phyloP scores from a whole-genome alignment of 2,888 invertebrate species.

The Hydropsyche betteni region DNA sequence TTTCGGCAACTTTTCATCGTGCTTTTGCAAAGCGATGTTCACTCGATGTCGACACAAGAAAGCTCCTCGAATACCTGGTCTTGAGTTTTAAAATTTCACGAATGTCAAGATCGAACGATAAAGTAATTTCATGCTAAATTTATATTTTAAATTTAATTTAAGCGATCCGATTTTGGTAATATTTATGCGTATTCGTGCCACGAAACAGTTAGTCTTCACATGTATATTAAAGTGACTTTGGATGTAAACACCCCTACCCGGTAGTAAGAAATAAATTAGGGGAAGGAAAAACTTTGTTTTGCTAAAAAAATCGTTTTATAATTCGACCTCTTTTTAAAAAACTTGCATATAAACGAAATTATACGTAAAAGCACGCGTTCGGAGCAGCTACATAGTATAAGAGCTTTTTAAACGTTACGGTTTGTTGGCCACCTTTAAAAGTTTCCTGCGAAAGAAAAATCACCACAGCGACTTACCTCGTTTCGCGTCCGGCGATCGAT shows the following conservation, averaged over 20 bases:
- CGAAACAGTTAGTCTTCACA: conserved; percentile 8
- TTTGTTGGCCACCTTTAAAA: conserved; percentile 24
- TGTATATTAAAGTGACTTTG: conserved; percentile 8
- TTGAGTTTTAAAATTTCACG: too few relatives aligned
- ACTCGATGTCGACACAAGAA: too few relatives aligned
- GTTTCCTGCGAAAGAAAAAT: conserved; percentile 19
- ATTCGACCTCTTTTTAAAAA: conserved; percentile 12
- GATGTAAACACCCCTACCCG: background rate
- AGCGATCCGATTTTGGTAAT: too few relatives aligned
- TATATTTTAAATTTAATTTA: too few relatives aligned
- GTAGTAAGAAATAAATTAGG: conserved; percentile 11
- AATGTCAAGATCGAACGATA: too few relatives aligned
- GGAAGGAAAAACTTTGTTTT: conserved; percentile 1
- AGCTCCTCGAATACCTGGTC: too few relatives aligned
- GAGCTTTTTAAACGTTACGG: conserved; percentile 20
- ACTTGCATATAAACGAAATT: background rate
- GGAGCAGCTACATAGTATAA: background rate
- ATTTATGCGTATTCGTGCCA: conserved; percentile 8
- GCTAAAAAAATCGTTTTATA: conserved; percentile 22
- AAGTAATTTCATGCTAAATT: too few relatives aligned
- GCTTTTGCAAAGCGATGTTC: too few relatives aligned
- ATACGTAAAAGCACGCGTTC: background rate
- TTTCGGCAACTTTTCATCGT: too few relatives aligned
- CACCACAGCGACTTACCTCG: background rate
- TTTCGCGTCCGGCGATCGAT: conserved; percentile 3